Percentiles rank a stretch among this genome's conserved stretches.
phyloP scores from a whole-genome alignment of 2,888 invertebrate species.

The Athalia rosae region DNA sequence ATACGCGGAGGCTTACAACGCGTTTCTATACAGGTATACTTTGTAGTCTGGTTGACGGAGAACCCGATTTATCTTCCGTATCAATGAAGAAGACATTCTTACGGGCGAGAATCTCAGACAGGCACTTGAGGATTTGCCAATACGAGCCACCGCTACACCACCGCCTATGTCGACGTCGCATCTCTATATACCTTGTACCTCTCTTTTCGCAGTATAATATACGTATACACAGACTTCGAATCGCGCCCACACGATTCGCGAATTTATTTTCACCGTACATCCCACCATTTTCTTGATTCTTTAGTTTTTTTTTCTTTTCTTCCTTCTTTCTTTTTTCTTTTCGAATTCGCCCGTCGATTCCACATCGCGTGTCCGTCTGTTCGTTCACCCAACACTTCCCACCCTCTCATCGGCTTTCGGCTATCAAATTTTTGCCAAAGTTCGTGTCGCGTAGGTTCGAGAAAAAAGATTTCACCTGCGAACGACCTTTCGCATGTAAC shows the following conservation, averaged over 20 bases:
- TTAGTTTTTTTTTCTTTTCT: too few relatives aligned
- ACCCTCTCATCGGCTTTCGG: too few relatives aligned
- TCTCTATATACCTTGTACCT: too few relatives aligned
- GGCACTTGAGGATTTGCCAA: conserved; percentile 39
- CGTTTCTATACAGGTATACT: conserved; percentile 5
- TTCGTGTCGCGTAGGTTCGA: too few relatives aligned
- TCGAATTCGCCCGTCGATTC: too few relatives aligned
- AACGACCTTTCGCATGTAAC: too few relatives aligned
- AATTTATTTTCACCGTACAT: conserved; percentile 20
- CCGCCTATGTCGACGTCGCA: neutral
- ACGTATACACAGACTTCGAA: neutral
- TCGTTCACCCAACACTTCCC: too few relatives aligned
- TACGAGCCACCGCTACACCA: neutral
- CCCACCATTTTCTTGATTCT: too few relatives aligned
- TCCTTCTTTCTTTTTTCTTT: too few relatives aligned
- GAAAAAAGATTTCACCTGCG: too few relatives aligned
- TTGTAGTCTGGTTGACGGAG: conserved; percentile 27
- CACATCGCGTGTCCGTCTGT: too few relatives aligned
- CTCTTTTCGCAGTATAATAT: neutral
- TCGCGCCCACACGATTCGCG: neutral
- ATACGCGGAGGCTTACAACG: neutral
- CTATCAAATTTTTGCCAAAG: too few relatives aligned
- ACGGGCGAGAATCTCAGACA: neutral
- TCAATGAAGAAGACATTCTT: conserved; percentile 37
- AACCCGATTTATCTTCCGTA: conserved; percentile 34